These are phyloP conservation scores for Callyntrura sp. DNA, from an alignment of 2,888 invertebrate species.

Conservation along the genomic window DNA sequence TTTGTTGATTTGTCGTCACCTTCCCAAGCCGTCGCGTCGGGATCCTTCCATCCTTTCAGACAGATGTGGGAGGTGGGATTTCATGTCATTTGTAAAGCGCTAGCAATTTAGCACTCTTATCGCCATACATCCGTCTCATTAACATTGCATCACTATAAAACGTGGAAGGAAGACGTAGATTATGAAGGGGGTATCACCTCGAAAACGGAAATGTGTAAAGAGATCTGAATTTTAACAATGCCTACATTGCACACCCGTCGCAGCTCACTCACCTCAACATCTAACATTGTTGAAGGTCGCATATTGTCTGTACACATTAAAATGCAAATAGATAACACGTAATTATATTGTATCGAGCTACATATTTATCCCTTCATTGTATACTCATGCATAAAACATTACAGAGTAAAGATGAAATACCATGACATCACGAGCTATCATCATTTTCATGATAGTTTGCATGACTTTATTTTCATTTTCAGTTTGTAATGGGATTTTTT, in stretches of 20 bases:
- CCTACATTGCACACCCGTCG: neutral
- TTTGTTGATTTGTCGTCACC: constrained; percentile 2
- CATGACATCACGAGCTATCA: constrained; percentile 33
- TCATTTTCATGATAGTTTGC: constrained; percentile 17
- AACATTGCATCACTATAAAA: neutral
- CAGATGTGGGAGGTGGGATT: neutral
- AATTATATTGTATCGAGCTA: neutral
- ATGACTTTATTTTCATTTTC: constrained; percentile 54
- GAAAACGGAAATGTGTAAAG: neutral
- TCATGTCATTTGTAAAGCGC: constrained; percentile 29
- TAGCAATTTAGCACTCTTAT: constrained; percentile 21
- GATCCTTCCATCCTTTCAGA: neutral
- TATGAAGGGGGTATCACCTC: neutral
- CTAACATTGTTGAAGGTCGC: constrained; percentile 11
- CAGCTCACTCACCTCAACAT: neutral
- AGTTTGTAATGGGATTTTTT: constrained; percentile 1
- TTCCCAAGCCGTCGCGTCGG: constrained; percentile 7
- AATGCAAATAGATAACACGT: neutral
- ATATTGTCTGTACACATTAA: neutral
- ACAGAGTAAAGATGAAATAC: neutral
- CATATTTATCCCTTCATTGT: neutral
- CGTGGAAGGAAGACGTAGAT: neutral
- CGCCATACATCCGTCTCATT: neutral
- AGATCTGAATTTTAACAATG: constrained; percentile 13
- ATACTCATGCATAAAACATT: neutral